Conservation (phyloP, 2,888 invertebrate species). For the Lycaena phlaeas region DNA sequence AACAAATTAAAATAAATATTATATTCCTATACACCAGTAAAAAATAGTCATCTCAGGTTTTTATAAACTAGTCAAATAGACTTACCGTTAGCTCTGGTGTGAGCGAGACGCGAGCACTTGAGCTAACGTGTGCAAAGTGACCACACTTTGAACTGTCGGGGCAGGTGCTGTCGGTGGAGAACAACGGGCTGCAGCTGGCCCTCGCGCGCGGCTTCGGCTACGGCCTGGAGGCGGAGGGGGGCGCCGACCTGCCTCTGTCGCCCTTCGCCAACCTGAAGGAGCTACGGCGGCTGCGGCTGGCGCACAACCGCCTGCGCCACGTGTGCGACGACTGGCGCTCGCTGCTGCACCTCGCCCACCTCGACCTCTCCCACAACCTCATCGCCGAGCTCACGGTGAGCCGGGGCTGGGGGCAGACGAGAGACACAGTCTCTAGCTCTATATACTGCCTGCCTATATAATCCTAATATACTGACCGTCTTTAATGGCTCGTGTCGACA, state of each 20-base stretch:
- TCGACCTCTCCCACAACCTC: constrained; percentile 1
- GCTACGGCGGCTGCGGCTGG: not conserved
- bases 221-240: not conserved
- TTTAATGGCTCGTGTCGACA: no score
- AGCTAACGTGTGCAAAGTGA: no score
- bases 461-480: no score
- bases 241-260: not conserved
- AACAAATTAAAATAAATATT: no score
- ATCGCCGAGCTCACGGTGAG: not conserved
- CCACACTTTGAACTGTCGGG: not conserved
- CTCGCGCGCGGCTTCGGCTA: not conserved
- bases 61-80: no score
- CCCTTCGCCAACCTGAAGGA: not conserved
- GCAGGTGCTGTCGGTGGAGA: constrained; percentile 21
- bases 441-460: no score
- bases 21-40: no score
- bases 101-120: no score
- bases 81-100: no score
- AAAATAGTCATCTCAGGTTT: no score
- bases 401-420: no score
- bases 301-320: not conserved
- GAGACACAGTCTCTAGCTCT: no score
- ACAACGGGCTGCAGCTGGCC: constrained; percentile 16
- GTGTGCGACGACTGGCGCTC: not conserved
- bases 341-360: not conserved